A percentile compares a stretch with the other conserved stretches of the same genome.
These are phyloP conservation scores for Tinea pellionella DNA, from an alignment of 2,888 invertebrate genomes.

Conservation along the genomic window DNA sequence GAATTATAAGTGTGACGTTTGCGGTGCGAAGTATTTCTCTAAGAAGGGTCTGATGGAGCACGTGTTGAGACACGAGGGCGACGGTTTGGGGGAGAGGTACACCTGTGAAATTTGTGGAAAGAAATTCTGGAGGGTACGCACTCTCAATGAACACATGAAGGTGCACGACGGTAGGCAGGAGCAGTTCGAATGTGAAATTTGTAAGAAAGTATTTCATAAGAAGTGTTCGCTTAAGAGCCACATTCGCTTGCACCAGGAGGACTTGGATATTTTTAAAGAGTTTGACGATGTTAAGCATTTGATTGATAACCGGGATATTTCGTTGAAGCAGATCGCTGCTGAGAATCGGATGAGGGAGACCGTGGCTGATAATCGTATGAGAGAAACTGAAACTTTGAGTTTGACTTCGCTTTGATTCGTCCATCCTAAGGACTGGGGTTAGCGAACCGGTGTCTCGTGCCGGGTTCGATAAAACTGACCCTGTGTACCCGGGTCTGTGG, in stretches of 20 bases:
- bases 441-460: no score
- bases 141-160: conserved; percentile 47
- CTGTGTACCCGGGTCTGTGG: neutral
- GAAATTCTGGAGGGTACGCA: conserved; percentile 38
- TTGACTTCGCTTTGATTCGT: neutral
- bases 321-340: conserved; percentile 53
- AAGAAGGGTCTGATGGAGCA: conserved; percentile 53
- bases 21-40: conserved; percentile 56
- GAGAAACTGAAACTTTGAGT: no score
- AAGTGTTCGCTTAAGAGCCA: conserved; percentile 57
- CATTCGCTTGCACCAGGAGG: conserved; percentile 50
- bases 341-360: conserved; percentile 42
- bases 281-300: conserved; percentile 61
- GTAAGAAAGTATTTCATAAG: conserved; percentile 54
- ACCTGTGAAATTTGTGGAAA: conserved; percentile 51
- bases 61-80: conserved; percentile 41
- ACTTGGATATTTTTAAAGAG: conserved; percentile 59
- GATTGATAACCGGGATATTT: conserved; percentile 55
- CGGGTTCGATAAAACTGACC: no score
- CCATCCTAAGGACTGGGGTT: no score
- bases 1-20: conserved; percentile 50
- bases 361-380: no score
- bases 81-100: conserved; percentile 35
- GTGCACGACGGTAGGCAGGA: conserved; percentile 44
- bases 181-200: conserved; percentile 49